phyloP scores from a whole-genome alignment of 2,113 vertebrate genomes.

The Puma concolor region DNA sequence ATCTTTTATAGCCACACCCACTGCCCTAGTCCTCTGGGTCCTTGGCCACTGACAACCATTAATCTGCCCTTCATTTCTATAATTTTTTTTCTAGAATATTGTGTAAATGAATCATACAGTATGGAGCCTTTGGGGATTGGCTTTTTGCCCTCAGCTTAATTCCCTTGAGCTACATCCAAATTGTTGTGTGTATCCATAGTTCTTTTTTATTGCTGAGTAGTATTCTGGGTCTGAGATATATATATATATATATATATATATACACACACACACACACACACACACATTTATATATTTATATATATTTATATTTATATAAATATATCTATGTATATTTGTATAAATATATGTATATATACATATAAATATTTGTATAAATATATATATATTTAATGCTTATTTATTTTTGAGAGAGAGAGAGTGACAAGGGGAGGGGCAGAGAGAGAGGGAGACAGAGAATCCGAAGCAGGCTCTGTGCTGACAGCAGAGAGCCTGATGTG shows the following conservation, averaged over 20 bases:
- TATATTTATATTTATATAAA: neutral
- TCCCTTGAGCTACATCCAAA: neutral
- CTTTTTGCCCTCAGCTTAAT: neutral
- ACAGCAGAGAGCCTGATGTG: too few species aligned
- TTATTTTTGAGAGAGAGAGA: too few species aligned
- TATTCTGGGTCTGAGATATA: neutral
- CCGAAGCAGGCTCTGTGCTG: too few species aligned
- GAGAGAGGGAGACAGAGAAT: too few species aligned
- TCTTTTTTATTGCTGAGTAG: neutral
- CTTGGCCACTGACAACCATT: neutral
- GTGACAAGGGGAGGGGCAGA: too few species aligned
- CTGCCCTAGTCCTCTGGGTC: neutral
- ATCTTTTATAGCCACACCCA: neutral
- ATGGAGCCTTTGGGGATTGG: neutral
- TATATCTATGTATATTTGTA: too few species aligned
- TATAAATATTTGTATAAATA: too few species aligned
- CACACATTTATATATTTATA: neutral
- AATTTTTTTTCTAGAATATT: constrained; percentile 8
- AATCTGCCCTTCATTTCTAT: neutral
- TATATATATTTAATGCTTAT: too few species aligned
- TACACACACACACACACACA: too few species aligned
- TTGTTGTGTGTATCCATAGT: neutral
- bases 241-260: too few species aligned
- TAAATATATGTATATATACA: too few species aligned
- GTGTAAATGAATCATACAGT: neutral